Evolutionary conservation across 35 echinoderm and acorn worm genomes (phyloP).

Genomic region (Chiridota heheva): DNA sequence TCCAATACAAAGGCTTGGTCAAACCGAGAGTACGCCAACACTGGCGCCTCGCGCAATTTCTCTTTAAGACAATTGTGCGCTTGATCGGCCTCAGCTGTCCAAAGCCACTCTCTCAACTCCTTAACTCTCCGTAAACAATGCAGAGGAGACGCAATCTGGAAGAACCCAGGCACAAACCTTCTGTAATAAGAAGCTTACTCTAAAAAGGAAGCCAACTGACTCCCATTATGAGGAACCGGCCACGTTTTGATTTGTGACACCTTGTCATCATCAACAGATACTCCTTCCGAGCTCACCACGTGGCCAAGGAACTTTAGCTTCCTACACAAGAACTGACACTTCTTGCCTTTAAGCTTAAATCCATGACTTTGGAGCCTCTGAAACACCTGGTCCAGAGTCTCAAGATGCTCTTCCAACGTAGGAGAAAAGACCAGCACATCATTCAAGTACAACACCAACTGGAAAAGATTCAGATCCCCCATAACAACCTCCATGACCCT

Average conservation of each 20-base stretch:
- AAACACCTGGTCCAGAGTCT: slow-evolving; percentile 10
- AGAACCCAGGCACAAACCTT: slow-evolving; percentile 3
- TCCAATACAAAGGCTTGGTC: slow-evolving; percentile 26
- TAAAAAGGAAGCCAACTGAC: neutral
- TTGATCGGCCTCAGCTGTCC: slow-evolving; percentile 20
- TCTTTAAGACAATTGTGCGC: slow-evolving; percentile 28
- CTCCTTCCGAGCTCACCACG: neutral
- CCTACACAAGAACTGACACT: slow-evolving; percentile 6
- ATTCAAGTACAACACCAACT: slow-evolving; percentile 24
- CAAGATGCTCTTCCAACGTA: slow-evolving; percentile 30
- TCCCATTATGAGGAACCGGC: slow-evolving; percentile 12
- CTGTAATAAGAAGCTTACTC: slow-evolving; percentile 17
- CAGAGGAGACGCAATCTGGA: slow-evolving; percentile 10
- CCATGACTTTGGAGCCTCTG: neutral
- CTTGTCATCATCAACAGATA: slow-evolving; percentile 9
- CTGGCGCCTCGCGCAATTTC: slow-evolving; percentile 1
- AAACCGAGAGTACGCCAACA: slow-evolving; percentile 42
- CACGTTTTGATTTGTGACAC: neutral
- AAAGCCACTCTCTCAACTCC: neutral
- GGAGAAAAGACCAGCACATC: slow-evolving; percentile 36
- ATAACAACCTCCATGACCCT: no score
- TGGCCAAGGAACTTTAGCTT: slow-evolving; percentile 22
- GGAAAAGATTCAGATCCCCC: slow-evolving; percentile 14
- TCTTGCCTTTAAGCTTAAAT: slow-evolving; percentile 47
- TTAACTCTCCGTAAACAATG: neutral